Percentiles rank a stretch among this genome's conserved stretches.
phyloP scores from a whole-genome alignment of 92 coral and sea anemone genomes.

The Actinernus sp. region DNA sequence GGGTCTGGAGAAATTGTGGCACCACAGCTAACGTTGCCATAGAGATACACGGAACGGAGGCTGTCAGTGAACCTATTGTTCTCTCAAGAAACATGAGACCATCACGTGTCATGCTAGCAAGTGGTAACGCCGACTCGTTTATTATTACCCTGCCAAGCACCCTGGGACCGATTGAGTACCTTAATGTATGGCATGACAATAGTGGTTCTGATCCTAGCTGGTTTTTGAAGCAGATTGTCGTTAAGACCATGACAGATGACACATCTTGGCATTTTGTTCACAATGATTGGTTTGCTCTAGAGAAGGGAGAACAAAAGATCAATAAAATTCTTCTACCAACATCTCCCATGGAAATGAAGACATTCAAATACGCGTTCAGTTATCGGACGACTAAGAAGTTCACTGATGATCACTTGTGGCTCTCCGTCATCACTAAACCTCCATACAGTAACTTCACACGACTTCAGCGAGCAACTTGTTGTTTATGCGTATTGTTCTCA shows the following conservation, averaged over 20 bases:
- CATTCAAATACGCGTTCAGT: conserved; percentile 64
- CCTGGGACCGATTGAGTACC: conserved; percentile 59
- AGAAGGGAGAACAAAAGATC: conserved; percentile 77
- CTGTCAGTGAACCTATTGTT: conserved; percentile 69
- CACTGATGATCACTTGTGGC: conserved; percentile 86
- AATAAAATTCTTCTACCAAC: conserved; percentile 64
- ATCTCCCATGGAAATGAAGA: conserved; percentile 38
- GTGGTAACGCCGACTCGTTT: conserved; percentile 75
- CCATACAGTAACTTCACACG: conserved; percentile 78
- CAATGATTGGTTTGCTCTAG: conserved; percentile 81
- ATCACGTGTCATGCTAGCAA: conserved; percentile 57
- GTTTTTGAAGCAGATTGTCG: conserved; percentile 56
- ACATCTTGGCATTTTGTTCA: conserved; percentile 53
- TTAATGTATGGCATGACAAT: conserved; percentile 79
- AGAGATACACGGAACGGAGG: conserved; percentile 84
- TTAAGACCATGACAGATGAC: conserved; percentile 44
- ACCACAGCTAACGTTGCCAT: conserved; percentile 82
- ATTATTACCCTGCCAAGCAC: conserved; percentile 58
- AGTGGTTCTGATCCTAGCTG: conserved; percentile 75
- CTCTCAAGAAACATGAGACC: conserved; percentile 63
- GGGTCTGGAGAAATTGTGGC: conserved; percentile 82
- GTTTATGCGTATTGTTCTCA: conserved; percentile 67
- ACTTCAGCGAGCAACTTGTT: conserved; percentile 84
- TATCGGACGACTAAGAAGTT: conserved; percentile 59
- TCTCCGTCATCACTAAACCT: conserved; percentile 83